Evolutionary conservation across 2,797 vertebrate species (phyloP), one percentile per base, ranked within the genome.

Genomic region (Antennarius maculatus): DNA sequence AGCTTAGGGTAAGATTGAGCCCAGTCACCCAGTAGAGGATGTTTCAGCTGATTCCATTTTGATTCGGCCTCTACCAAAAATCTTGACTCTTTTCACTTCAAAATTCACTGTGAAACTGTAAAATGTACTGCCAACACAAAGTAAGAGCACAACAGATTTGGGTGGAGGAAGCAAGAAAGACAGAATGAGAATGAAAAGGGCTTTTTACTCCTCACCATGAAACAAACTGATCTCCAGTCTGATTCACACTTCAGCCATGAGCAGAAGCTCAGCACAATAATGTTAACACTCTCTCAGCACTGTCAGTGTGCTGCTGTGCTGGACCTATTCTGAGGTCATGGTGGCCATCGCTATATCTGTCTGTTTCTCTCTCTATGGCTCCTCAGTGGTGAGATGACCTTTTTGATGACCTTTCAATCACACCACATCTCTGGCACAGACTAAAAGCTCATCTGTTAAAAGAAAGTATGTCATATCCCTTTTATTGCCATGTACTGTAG

Each of bases 321-420:
- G 65, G n/a, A 17, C 37, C 56, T 54, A 58, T 68, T 65, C 58
- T 17, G 53, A 78, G 71, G 77, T 80, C 66, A 61, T 12, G 10
- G 31, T 56, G 61, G 47, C 66, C 78, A 45, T 61, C 57, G 0
- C 64, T 51, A 37, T 29, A 29, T 58, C 60, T 46, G 14, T 28
- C 68, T 70, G 51, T 49, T 54, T 57, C 51, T 57, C 49, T 42
- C 27, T 34, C 53, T 11, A 9, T 60, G 64, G 45, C 63, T 18
- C 46, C 66, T 51, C 52, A 48, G 69, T 45, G 42, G 41, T 43
- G n/a, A 51, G 53, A 31, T 42, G 70, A 69, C 57, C 66, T 81
- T 52, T 63, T 56, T 57, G 28, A 34, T 34, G 31, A 34, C 31
- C 59, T 3, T 6, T n/a, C 16, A n/a, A 61, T 70, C 61, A 57